These are phyloP conservation scores for Lysandra coridon DNA, from an alignment of 2,888 invertebrate species.

Conservation along the genomic window DNA sequence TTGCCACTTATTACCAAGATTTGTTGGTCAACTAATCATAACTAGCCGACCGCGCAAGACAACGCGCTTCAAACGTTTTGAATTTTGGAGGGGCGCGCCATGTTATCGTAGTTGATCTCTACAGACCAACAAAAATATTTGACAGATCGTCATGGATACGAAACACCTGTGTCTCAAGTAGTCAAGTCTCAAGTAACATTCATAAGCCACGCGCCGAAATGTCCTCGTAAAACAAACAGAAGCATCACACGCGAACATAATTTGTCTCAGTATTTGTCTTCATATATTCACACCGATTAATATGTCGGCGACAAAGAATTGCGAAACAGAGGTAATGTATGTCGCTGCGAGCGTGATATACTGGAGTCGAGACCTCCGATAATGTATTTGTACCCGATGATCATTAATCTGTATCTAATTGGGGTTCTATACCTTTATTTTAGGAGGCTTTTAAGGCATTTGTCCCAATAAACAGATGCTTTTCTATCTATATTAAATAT, in stretches of 20 bases:
- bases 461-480: not conserved
- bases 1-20: no score
- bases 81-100: no score
- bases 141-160: no score
- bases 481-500: not conserved
- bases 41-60: no score
- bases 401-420: slow-evolving; percentile 15
- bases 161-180: no score
- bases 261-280: not conserved
- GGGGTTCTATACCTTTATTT: not conserved
- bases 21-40: no score
- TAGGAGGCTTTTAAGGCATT: not conserved
- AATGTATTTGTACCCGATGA: slow-evolving; percentile 15
- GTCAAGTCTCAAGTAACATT: no score
- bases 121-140: no score
- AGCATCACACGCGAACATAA: not conserved
- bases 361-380: not conserved
- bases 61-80: no score
- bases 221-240: not conserved
- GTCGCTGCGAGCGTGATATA: slow-evolving; percentile 30
- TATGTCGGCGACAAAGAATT: slow-evolving; percentile 20
- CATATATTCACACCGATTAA: slow-evolving; percentile 26
- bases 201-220: not conserved
- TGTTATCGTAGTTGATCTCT: no score
- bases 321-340: slow-evolving; percentile 31